Percentiles rank a stretch among this genome's conserved stretches.
phyloP scores from a whole-genome alignment of 1,140 invertebrate species.

The Lordiphosa clarofinis region DNA sequence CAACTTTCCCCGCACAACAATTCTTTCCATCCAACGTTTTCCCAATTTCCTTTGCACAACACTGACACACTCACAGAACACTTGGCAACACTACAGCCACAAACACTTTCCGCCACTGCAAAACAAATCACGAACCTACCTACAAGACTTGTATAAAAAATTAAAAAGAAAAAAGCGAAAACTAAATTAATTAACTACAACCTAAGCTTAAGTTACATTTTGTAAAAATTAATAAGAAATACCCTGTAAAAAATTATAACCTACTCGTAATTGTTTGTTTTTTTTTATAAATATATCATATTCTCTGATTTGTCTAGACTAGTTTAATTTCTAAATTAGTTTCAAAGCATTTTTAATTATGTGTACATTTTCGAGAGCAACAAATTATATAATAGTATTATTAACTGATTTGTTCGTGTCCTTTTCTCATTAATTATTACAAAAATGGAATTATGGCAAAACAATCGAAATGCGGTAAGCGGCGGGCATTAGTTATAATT shows the following conservation, averaged over 20 bases:
- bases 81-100: constrained; percentile 41
- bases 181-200: constrained; percentile 58
- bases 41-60: constrained; percentile 48
- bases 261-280: constrained; percentile 48
- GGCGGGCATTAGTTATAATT: constrained; percentile 20
- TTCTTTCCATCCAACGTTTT: constrained; percentile 45
- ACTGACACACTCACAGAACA: constrained; percentile 18
- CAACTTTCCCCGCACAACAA: constrained; percentile 21
- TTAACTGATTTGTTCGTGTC: constrained; percentile 52
- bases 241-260: constrained; percentile 57
- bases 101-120: constrained; percentile 31
- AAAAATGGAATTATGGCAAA: constrained; percentile 17
- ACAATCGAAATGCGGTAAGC: constrained; percentile 25
- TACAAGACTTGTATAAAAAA: constrained; percentile 74
- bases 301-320: constrained; percentile 56
- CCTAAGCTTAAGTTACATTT: constrained; percentile 69
- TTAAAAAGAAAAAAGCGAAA: constrained; percentile 11
- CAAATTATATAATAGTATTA: constrained; percentile 60
- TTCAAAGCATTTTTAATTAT: constrained; percentile 69
- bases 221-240: constrained; percentile 70
- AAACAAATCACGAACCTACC: constrained; percentile 72
- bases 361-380: constrained; percentile 67
- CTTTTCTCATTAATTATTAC: constrained; percentile 22
- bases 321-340: constrained; percentile 74
- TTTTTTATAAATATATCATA: constrained; percentile 21